Evolutionary conservation across 2,888 invertebrate species (phyloP).

Genomic region (Andrena minutula): DNA sequence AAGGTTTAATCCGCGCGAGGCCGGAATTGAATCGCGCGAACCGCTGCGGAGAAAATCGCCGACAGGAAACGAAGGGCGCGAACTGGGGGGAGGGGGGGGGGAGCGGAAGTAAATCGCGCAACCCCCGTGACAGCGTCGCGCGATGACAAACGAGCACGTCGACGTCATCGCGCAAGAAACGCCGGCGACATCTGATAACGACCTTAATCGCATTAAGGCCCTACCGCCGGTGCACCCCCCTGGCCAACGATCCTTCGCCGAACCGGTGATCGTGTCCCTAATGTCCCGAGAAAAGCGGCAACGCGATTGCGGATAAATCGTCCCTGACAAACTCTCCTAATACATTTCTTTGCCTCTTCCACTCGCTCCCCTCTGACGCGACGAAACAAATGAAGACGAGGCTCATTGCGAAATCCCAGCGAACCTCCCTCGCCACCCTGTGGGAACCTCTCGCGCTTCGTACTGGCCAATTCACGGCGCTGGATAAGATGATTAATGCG

Average conservation of each 20-base stretch:
- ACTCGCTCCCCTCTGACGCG: slow-evolving; percentile 23
- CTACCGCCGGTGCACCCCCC: slow-evolving; percentile 40
- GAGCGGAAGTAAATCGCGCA: slow-evolving; percentile 84
- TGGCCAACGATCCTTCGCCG: slow-evolving; percentile 57
- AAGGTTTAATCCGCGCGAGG: not conserved
- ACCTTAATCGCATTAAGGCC: slow-evolving; percentile 82
- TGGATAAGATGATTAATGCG: not conserved
- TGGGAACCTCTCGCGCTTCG: not conserved
- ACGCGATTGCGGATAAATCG: slow-evolving; percentile 72
- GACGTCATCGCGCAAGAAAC: slow-evolving; percentile 82
- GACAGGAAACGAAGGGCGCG: slow-evolving; percentile 65
- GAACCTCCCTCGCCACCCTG: not conserved
- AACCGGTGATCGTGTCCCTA: slow-evolving; percentile 66
- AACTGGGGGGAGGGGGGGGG: slow-evolving; percentile 63
- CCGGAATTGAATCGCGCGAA: slow-evolving; percentile 40
- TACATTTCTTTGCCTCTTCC: slow-evolving; percentile 47
- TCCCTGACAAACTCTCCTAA: slow-evolving; percentile 49
- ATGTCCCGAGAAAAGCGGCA: slow-evolving; percentile 68
- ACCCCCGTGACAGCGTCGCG: slow-evolving; percentile 81
- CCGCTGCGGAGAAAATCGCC: slow-evolving; percentile 56
- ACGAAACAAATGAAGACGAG: slow-evolving; percentile 34
- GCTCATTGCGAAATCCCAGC: slow-evolving; percentile 31
- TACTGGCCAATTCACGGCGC: too few relatives aligned
- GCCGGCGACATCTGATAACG: slow-evolving; percentile 84
- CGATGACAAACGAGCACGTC: slow-evolving; percentile 83